These are phyloP conservation scores for Triplophysa yarkandensis DNA, from an alignment of 2,797 vertebrate species.

Conservation along the genomic window DNA sequence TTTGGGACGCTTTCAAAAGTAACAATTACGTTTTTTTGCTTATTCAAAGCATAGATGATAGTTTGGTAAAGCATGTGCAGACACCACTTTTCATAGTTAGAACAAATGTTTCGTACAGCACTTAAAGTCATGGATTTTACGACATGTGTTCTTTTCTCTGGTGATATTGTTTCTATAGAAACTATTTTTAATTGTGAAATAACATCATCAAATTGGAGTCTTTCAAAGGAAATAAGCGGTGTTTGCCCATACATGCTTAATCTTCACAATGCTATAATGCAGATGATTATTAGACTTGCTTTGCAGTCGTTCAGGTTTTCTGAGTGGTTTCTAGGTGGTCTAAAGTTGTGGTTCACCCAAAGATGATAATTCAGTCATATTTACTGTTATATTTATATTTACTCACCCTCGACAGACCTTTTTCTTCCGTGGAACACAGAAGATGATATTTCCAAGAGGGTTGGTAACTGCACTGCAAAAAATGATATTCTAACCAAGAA, in stretches of 20 bases:
- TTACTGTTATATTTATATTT: too few relatives aligned
- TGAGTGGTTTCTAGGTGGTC: neutral
- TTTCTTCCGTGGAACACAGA: too few relatives aligned
- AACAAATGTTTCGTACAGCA: conserved; percentile 55
- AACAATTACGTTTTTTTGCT: conserved; percentile 66
- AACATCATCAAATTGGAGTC: neutral
- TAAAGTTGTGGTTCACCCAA: neutral
- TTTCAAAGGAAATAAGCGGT: neutral
- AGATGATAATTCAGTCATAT: too few relatives aligned
- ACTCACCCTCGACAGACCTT: too few relatives aligned
- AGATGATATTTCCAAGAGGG: too few relatives aligned
- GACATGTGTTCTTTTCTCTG: conserved; percentile 56
- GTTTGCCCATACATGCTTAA: neutral
- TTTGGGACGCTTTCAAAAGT: conserved; percentile 60
- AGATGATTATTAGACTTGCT: neutral
- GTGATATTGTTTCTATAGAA: conserved; percentile 49
- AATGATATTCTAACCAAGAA: too few relatives aligned
- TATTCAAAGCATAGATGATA: conserved; percentile 56
- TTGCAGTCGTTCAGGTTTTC: neutral
- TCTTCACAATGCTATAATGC: neutral
- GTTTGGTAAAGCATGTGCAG: conserved; percentile 60
- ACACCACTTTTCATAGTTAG: conserved; percentile 59
- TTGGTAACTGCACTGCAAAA: too few relatives aligned
- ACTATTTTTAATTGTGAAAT: neutral
- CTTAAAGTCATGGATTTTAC: conserved; percentile 58